phyloP scores from a whole-genome alignment of 2,113 vertebrate species.

The Polypterus senegalus region DNA sequence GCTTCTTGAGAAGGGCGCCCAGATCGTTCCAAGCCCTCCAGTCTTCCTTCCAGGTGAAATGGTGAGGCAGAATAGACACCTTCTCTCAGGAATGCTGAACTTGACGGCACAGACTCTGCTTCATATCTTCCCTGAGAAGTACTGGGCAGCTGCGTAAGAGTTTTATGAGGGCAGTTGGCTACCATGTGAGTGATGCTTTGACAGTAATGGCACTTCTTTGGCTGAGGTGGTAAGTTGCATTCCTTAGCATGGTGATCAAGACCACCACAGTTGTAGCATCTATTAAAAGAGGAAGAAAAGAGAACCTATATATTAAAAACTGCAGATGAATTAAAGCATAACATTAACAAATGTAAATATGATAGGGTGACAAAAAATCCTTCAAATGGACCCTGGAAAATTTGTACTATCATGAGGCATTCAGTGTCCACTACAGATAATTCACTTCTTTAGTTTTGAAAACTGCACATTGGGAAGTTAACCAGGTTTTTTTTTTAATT shows the following conservation, averaged over 20 bases:
- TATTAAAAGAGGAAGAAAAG: slow-evolving; percentile 16
- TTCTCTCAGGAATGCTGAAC: slow-evolving; percentile 53
- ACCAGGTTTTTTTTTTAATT: too few species aligned
- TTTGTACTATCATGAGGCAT: too few species aligned
- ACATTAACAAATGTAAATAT: too few species aligned
- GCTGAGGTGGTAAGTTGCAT: slow-evolving; percentile 71
- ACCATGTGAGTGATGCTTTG: slow-evolving; percentile 74
- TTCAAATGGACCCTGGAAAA: too few species aligned
- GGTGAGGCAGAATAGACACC: slow-evolving; percentile 37
- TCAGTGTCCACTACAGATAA: too few species aligned
- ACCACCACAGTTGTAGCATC: slow-evolving; percentile 73
- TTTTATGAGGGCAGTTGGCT: slow-evolving; percentile 64
- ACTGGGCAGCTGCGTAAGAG: slow-evolving; percentile 38
- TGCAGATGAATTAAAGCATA: too few species aligned
- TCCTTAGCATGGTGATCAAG: slow-evolving; percentile 72
- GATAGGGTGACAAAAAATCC: too few species aligned
- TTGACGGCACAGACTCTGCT: slow-evolving; percentile 59
- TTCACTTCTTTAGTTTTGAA: too few species aligned
- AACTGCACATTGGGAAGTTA: too few species aligned
- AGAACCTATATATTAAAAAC: neutral
- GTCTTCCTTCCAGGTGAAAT: slow-evolving; percentile 45
- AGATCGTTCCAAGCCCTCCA: slow-evolving; percentile 45
- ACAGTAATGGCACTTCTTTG: slow-evolving; percentile 79
- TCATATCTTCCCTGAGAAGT: slow-evolving; percentile 76
- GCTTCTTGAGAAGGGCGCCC: slow-evolving; percentile 67